Conservation (phyloP, 92 coral and sea anemone species). For the Phenganax stokvisi region DNA sequence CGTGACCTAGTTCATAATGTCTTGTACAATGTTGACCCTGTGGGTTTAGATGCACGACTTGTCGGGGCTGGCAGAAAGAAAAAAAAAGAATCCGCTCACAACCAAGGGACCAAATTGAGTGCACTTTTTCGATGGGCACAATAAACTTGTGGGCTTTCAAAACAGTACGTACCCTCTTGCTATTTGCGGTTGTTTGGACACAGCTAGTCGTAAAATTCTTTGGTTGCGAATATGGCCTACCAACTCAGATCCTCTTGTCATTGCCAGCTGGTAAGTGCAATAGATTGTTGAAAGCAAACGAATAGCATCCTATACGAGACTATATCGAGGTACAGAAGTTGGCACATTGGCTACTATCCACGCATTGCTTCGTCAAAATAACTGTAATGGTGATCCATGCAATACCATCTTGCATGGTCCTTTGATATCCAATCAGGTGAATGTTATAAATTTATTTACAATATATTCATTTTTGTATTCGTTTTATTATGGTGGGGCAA, state of each 20-base stretch:
- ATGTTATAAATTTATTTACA: neutral
- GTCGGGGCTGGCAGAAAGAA: neutral
- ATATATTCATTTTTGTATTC: too few species aligned
- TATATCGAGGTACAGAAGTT: conserved; percentile 22
- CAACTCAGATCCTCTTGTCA: conserved; percentile 18
- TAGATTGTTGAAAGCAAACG: conserved; percentile 1
- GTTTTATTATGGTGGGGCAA: too few species aligned
- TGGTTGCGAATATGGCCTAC: conserved; percentile 16
- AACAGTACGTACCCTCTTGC: conserved; percentile 14
- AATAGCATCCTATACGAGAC: conserved; percentile 12
- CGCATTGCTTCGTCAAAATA: conserved; percentile 25
- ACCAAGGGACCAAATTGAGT: conserved; percentile 2
- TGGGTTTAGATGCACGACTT: neutral
- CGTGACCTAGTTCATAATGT: conserved; percentile 1
- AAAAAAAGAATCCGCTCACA: neutral
- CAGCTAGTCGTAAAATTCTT: conserved; percentile 17
- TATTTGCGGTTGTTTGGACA: conserved; percentile 12
- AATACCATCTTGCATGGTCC: conserved; percentile 26
- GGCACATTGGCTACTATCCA: conserved; percentile 36
- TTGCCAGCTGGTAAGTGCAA: conserved; percentile 16
- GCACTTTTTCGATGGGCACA: too few species aligned
- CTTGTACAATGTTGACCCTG: neutral
- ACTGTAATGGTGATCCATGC: conserved; percentile 29
- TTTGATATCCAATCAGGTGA: conserved; percentile 18
- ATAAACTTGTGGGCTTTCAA: too few species aligned